Conservation (phyloP, 1,140 invertebrate genomes). For the Rhagoletis pomonella region DNA sequence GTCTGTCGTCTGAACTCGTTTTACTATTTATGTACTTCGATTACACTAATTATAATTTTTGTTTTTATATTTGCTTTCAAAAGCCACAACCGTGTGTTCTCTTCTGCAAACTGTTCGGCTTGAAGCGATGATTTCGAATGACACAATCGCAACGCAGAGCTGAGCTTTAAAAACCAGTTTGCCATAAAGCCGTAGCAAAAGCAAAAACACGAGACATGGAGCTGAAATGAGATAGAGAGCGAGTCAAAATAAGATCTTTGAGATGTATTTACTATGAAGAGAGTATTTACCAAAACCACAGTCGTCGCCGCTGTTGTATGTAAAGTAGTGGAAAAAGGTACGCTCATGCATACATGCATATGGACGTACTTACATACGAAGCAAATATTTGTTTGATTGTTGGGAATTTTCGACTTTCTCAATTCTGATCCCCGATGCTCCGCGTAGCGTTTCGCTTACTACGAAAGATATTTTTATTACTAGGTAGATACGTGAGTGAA, state of each 20-base stretch:
- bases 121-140: constrained; percentile 31
- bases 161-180: constrained; percentile 46
- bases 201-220: background rate
- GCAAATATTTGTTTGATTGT: no score
- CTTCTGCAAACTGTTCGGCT: background rate
- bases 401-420: no score
- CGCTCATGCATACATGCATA: no score
- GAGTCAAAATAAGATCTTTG: background rate
- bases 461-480: no score
- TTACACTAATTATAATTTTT: background rate
- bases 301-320: background rate
- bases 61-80: background rate
- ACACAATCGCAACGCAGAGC: background rate
- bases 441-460: no score
- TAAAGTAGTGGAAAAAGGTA: background rate
- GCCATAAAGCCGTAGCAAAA: background rate
- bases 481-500: no score
- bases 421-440: no score
- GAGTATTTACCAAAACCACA: background rate
- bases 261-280: background rate
- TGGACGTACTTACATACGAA: no score
- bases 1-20: background rate
- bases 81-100: background rate
- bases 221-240: background rate
- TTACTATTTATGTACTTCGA: constrained; percentile 19